A percentile compares a stretch with the other conserved stretches of the same genome.
These are phyloP conservation scores for Linnaemya tessellans DNA, from an alignment of 2,888 invertebrate species.

Conservation along the genomic window DNA sequence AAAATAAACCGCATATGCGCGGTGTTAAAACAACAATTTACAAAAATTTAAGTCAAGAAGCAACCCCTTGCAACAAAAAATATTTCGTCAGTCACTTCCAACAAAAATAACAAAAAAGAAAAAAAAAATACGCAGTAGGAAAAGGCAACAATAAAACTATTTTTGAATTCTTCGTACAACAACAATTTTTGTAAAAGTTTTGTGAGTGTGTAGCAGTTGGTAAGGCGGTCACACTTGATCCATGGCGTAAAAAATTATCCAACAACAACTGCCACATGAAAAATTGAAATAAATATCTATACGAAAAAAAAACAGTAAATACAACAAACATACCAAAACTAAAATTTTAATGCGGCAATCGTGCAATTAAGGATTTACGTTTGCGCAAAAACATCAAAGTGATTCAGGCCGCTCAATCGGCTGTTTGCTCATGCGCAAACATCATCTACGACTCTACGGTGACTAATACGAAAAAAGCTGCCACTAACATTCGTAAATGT, in stretches of 20 bases:
- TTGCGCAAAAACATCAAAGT: conserved; percentile 81
- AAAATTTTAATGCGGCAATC: conserved; percentile 76
- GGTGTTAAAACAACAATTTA: conserved; percentile 64
- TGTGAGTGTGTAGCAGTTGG: conserved; percentile 5
- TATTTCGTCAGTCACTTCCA: conserved; percentile 59
- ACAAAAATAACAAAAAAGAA: conserved; percentile 6
- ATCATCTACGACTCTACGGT: conserved; percentile 43
- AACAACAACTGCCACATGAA: conserved; percentile 45
- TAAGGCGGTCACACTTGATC: conserved; percentile 61
- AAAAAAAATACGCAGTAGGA: neutral
- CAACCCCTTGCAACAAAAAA: conserved; percentile 55
- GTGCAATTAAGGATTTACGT: conserved; percentile 80
- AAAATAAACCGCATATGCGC: neutral
- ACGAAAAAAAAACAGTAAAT: conserved; percentile 62
- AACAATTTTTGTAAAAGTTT: conserved; percentile 17
- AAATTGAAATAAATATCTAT: conserved; percentile 49
- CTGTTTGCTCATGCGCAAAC: conserved; percentile 62
- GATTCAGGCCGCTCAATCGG: conserved; percentile 76
- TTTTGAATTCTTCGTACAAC: conserved; percentile 59
- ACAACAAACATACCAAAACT: conserved; percentile 70
- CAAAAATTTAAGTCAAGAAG: conserved; percentile 48
- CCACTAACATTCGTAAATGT: conserved; percentile 30
- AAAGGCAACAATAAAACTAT: conserved; percentile 36
- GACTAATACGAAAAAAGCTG: conserved; percentile 27
- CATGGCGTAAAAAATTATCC: conserved; percentile 58